These are phyloP conservation scores for Xiphophorus hellerii DNA, from an alignment of 2,113 vertebrate genomes.

Conservation along the genomic window DNA sequence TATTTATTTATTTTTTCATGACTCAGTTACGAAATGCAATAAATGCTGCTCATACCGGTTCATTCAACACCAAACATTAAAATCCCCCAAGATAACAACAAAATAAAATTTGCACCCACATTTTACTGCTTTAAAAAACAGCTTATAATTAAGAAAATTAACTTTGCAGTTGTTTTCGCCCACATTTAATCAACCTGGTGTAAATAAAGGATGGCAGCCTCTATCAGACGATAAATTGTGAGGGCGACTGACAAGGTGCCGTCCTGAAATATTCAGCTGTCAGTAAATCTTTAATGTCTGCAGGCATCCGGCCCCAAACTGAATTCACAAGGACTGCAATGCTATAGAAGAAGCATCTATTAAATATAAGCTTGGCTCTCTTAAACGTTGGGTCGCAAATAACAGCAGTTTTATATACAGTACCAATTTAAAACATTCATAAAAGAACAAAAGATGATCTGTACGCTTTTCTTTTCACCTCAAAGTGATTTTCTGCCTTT, in stretches of 20 bases:
- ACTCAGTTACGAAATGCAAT: constrained; percentile 81
- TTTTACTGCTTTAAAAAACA: background rate
- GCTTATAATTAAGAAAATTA: background rate
- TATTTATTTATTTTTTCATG: constrained; percentile 72
- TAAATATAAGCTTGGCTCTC: constrained; percentile 64
- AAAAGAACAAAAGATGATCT: background rate
- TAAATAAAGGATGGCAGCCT: constrained; percentile 65
- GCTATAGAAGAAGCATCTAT: constrained; percentile 61
- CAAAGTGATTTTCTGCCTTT: background rate
- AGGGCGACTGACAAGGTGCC: constrained; percentile 65
- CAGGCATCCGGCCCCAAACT: constrained; percentile 47
- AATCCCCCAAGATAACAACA: background rate
- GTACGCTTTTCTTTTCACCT: no score
- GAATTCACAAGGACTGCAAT: constrained; percentile 59
- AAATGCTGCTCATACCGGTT: constrained; percentile 84
- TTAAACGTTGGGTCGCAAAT: constrained; percentile 68
- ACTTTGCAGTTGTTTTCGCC: background rate
- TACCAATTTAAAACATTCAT: constrained; percentile 52
- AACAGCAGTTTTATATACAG: constrained; percentile 57
- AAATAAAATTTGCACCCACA: background rate
- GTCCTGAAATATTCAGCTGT: constrained; percentile 67
- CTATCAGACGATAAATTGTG: constrained; percentile 36
- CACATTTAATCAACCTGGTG: constrained; percentile 4
- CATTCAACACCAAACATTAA: background rate
- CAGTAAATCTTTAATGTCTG: constrained; percentile 73